A percentile compares a stretch with the other conserved stretches of the same genome.
phyloP scores from a whole-genome alignment of 2,113 vertebrate genomes.

The Pica pica region DNA sequence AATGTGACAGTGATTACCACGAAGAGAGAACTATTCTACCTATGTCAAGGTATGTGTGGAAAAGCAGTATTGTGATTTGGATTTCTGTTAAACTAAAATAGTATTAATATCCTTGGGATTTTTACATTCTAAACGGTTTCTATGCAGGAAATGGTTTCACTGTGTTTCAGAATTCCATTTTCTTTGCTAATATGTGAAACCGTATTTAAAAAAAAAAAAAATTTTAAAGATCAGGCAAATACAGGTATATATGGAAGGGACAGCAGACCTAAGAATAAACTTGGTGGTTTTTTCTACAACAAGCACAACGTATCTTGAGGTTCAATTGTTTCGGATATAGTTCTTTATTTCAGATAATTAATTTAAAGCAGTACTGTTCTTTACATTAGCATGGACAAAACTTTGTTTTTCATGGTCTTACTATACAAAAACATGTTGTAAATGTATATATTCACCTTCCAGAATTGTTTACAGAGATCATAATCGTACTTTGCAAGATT shows the following conservation, averaged over 20 bases:
- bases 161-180: neutral
- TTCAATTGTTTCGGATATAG: neutral
- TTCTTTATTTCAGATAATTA: neutral
- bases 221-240: neutral
- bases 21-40: slow-evolving; percentile 98
- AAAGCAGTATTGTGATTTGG: neutral
- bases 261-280: neutral
- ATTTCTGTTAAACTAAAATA: neutral
- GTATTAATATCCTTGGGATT: neutral
- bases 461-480: neutral
- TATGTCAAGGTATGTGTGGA: slow-evolving; percentile 90
- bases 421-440: neutral
- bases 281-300: neutral
- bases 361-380: neutral
- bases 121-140: neutral
- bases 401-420: neutral
- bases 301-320: fast-evolving
- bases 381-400: neutral
- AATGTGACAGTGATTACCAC: slow-evolving; percentile 99
- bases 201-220: neutral
- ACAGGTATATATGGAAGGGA: neutral
- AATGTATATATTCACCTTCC: neutral
- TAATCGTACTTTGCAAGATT: neutral
- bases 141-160: neutral
- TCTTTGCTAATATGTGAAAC: neutral